Evolutionary conservation across 2,113 vertebrate genomes (phyloP).

Genomic region (Melanostigma gelatinosum): DNA sequence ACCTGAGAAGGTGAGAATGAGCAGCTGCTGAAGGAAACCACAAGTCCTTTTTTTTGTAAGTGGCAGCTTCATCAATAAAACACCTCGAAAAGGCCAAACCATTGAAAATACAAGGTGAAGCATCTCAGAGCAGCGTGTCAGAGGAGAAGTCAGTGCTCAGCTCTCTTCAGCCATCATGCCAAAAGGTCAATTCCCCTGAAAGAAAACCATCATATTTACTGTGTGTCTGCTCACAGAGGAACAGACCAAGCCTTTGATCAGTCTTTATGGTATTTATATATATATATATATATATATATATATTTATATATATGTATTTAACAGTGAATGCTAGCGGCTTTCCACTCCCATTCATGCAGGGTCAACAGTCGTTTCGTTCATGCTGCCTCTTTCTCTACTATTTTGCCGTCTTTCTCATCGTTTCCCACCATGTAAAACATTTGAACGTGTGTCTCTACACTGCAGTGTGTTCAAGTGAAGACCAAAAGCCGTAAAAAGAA

Average conservation of each 20-base stretch:
- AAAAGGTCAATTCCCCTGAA: conserved; percentile 9
- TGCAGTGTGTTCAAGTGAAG: neutral
- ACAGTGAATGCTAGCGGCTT: neutral
- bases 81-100: neutral
- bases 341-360: neutral
- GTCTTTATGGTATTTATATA: neutral
- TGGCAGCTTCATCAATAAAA: conserved; percentile 27
- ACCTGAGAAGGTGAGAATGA: conserved; percentile 1
- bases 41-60: neutral
- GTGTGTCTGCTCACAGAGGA: neutral
- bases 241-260: neutral
- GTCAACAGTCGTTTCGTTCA: neutral
- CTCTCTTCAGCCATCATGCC: neutral
- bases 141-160: neutral
- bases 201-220: neutral
- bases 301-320: neutral
- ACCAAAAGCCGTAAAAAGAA: neutral
- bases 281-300: neutral
- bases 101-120: conserved; percentile 24
- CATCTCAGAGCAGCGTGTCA: neutral
- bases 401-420: neutral
- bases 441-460: neutral
- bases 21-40: conserved; percentile 4
- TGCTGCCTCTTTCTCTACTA: neutral
- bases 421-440: neutral